A percentile compares a stretch with the other conserved stretches of the same genome.
Conservation (phyloP, 2,113 vertebrate genomes). For the Ictalurus punctatus region DNA sequence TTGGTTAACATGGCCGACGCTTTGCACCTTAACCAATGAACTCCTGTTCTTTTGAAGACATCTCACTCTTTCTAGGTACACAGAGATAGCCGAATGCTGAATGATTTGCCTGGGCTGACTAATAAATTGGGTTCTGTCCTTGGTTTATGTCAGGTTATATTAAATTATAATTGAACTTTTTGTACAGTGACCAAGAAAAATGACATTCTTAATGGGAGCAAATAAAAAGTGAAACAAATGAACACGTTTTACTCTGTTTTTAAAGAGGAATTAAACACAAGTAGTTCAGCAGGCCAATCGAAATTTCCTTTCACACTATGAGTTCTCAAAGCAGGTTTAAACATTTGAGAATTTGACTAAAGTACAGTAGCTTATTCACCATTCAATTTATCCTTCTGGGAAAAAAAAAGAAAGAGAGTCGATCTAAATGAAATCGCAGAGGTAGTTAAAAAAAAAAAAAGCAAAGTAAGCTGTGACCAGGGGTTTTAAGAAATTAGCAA, state of each 20-base stretch:
- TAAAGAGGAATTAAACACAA: constrained; percentile 41
- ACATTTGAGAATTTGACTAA: constrained; percentile 64
- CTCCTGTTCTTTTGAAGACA: constrained; percentile 12
- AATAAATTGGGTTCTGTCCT: constrained; percentile 1
- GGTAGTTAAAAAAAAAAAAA: constrained; percentile 46
- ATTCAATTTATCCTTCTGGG: constrained; percentile 65
- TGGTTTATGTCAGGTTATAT: not conserved
- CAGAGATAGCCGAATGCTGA: not conserved
- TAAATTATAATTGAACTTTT: not conserved
- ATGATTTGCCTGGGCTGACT: not conserved
- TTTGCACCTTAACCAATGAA: constrained; percentile 28
- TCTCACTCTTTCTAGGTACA: not conserved
- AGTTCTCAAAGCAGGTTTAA: constrained; percentile 65
- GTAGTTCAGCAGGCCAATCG: constrained; percentile 42
- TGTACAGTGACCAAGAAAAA: not conserved
- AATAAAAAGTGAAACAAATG: not conserved
- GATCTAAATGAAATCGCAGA: constrained; percentile 24
- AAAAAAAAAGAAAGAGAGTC: constrained; percentile 55
- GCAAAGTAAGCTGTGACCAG: constrained; percentile 63
- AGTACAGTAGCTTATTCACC: constrained; percentile 64
- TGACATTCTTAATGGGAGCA: not conserved
- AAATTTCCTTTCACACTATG: constrained; percentile 55
- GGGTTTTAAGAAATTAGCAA: constrained; percentile 79
- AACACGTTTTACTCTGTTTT: constrained; percentile 13
- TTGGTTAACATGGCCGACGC: constrained; percentile 46